Evolutionary conservation across 2,888 invertebrate species (phyloP), one percentile per base, ranked within the genome.

Genomic region (Macrostomum cliftonense): DNA sequence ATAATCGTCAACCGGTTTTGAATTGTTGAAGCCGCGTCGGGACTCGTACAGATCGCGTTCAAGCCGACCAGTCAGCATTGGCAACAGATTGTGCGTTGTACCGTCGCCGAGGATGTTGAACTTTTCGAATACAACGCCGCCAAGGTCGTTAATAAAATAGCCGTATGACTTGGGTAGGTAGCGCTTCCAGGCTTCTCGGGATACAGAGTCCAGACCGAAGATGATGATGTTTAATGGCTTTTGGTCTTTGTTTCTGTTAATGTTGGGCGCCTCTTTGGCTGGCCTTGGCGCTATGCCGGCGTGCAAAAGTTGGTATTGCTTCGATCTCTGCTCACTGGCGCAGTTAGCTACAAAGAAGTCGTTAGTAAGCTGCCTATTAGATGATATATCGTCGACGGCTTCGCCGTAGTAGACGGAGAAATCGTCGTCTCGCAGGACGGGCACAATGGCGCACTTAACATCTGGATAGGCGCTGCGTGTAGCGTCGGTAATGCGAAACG

Each of bases 31-130:
- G 73, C 67, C 79, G 80, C 55, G 47, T 19, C 87, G 75, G 0
- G 83, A 81, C 61, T 88, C 87, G 0, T 87, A 87, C 43, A 87
- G 65, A 64, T 88, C 88, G n/a, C 82, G 67, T 65, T 88, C 88
- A 9, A 71, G 72, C 54, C 67, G 65, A 2, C 88, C 87, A 0
- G 87, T 85, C 1, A 88, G 71, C 52, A 88, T 79, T 0, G 88
- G 88, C 56, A 86, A 83, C 37, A 88, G 65, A 0, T 87, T 85
- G 52, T 68, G 68, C 1, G 70, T 68, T 1, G 71, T 72, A 1
- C 71, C 71, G 52, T 72, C 71, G 1, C 71, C 71, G 1, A 71
- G 66, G 37, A 72, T 71, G 51, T 72, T 72, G 56, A 70, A 71
- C 47, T 65, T 68, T 82, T 81, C 74, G 12, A 87, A 66, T 12